Percentiles rank a stretch among this genome's conserved stretches.
Conservation (phyloP, 1,140 invertebrate species). For the Orius insidiosus region DNA sequence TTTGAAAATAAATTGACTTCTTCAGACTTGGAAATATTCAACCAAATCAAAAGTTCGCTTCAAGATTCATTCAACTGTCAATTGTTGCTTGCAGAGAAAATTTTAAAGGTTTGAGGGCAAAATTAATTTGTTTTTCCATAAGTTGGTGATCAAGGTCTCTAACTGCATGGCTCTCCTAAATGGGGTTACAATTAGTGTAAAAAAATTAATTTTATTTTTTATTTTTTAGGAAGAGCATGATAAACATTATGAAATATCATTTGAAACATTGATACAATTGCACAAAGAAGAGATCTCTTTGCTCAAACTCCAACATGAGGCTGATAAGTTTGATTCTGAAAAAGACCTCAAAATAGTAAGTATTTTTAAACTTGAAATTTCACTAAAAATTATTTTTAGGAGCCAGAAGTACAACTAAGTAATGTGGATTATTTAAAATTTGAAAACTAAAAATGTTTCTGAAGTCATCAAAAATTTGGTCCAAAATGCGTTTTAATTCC, state of each 20-base stretch:
- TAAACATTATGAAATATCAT: slow-evolving; percentile 4
- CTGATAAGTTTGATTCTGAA: no score
- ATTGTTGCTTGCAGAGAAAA: not conserved
- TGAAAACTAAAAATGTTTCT: no score
- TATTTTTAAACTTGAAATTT: no score
- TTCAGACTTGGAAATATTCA: no score
- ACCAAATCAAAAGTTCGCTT: not conserved
- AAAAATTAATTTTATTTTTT: not conserved
- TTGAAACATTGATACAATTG: slow-evolving; percentile 6
- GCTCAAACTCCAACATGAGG: slow-evolving; percentile 2
- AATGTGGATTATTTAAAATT: no score
- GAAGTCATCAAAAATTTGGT: no score
- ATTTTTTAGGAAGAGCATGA: slow-evolving; percentile 9
- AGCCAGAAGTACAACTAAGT: no score
- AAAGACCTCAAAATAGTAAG: no score
- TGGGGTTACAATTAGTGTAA: not conserved
- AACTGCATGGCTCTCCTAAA: not conserved
- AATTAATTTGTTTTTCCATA: no score
- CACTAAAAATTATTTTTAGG: no score
- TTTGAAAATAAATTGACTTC: no score
- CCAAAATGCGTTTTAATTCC: no score
- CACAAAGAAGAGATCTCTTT: slow-evolving; percentile 6
- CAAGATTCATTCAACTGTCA: slow-evolving; percentile 1
- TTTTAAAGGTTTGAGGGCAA: slow-evolving; percentile 2
- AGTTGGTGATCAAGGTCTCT: not conserved